A percentile compares a stretch with the other conserved stretches of the same genome.
These are phyloP conservation scores for Argya squamiceps DNA, from an alignment of 2,797 vertebrate species.

Conservation along the genomic window DNA sequence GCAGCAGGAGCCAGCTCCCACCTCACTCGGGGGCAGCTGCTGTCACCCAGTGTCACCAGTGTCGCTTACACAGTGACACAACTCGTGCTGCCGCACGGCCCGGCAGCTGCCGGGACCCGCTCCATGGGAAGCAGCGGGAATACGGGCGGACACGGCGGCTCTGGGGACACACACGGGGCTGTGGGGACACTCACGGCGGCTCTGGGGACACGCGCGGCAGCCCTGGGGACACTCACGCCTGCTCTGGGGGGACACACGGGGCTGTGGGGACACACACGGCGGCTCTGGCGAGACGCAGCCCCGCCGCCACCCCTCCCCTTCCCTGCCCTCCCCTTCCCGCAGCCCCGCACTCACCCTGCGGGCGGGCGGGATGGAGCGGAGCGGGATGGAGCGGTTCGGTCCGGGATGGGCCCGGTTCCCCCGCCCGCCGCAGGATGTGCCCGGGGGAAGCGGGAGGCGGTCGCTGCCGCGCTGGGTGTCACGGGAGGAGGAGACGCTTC, in stretches of 20 bases:
- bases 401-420: rapidly evolving
- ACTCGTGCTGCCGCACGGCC: rapidly evolving
- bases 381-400: rapidly evolving
- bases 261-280: too few species aligned
- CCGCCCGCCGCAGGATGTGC: not conserved
- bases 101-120: not conserved
- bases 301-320: not conserved
- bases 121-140: rapidly evolving
- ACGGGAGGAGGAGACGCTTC: not conserved
- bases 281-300: not conserved
- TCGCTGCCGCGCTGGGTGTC: not conserved
- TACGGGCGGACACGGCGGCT: rapidly evolving
- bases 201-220: not conserved
- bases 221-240: not conserved
- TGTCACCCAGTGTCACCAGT: not conserved
- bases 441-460: not conserved
- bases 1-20: too few species aligned
- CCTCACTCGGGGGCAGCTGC: rapidly evolving
- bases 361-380: not conserved
- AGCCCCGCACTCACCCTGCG: not conserved
- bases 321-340: too few species aligned
- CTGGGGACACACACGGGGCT: not conserved
- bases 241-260: too few species aligned
- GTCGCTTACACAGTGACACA: rapidly evolving
- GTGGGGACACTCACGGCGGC: too few species aligned